These are phyloP conservation scores for Telenomus remus DNA, from an alignment of 1,140 invertebrate species.

Conservation along the genomic window DNA sequence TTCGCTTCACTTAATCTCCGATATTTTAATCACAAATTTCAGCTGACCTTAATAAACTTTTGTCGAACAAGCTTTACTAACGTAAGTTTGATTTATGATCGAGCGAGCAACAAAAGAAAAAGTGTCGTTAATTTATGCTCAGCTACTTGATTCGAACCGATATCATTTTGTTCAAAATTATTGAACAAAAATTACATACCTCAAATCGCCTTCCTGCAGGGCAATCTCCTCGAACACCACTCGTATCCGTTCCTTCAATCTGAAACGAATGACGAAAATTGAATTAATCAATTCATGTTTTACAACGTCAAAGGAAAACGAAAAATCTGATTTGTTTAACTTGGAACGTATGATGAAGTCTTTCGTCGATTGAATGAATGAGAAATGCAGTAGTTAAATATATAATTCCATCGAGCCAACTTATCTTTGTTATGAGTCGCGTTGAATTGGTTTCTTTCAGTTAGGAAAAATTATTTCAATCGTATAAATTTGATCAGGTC, in stretches of 20 bases:
- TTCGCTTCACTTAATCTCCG: too few species aligned
- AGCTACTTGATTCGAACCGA: conserved; percentile 14
- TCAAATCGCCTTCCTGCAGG: conserved; percentile 80
- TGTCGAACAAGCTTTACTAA: conserved; percentile 23
- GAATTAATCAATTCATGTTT: conserved; percentile 13
- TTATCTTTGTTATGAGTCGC: conserved; percentile 38
- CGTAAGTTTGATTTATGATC: conserved; percentile 32
- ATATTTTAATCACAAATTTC: conserved; percentile 33
- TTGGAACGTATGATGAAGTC: background rate
- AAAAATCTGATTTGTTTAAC: too few species aligned
- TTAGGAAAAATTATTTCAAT: conserved; percentile 52
- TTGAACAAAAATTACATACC: conserved; percentile 68
- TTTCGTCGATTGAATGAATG: conserved; percentile 4
- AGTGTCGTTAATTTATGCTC: conserved; percentile 31
- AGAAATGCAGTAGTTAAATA: conserved; percentile 23
- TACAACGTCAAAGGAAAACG: too few species aligned
- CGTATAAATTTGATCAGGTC: conserved; percentile 37
- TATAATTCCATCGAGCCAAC: conserved; percentile 28
- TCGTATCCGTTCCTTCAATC: conserved; percentile 79
- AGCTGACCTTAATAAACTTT: conserved; percentile 45
- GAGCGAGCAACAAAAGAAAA: conserved; percentile 28
- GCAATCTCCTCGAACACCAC: conserved; percentile 81
- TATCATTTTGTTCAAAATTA: background rate
- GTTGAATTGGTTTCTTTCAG: conserved; percentile 53
- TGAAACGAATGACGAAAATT: conserved; percentile 67